Base-by-base conservation (phyloP, 2,888 invertebrate species). In the Erannis defoliaria region DNA sequence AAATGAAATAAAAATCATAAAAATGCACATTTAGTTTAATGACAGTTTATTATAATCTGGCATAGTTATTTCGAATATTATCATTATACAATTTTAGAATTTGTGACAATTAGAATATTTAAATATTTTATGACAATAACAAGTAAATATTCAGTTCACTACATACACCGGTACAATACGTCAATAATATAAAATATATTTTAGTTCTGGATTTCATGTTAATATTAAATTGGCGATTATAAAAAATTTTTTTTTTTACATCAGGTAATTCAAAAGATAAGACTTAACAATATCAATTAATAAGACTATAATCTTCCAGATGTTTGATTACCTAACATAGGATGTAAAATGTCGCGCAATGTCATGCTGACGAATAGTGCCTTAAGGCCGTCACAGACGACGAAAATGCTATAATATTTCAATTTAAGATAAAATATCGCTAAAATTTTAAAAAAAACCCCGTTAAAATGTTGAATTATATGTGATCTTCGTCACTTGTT, bases 41-140 rank as follows among this genome's bases (percentile, higher is more conserved):
- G 66, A 76, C 71, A 76, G 71, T 75, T 75, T 80, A 78, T 70
- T 79, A 77, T 40, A 31, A 40, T 70, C 55, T 74, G 67, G 71
- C 67, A 74, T 73, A 76, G 51, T 65, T 73, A 70, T 73, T 74
- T 69, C 64, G 18, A 57, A 53, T 71, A 63, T 48, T 63, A 68
- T 71, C 65, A 70, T 68, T 72, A 72, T 71, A 74, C 71, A n/a
- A 54, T 53, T 73, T 73, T 77, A 72, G 63, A 73, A 75, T 74
- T 72, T 73, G 66, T 75, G 77, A 80, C 75, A 78, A 72, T 71
- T 72, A 76, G 63, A 53, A 50, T 38, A 35, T 45, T 42, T 49
- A 43, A n/a, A 21, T 49, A 49, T 35, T 26, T 71, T 67, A 71
- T 72, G 70, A 73, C 63, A 72, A 55, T 71, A 80, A 75, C 76